Evolutionary conservation across 35 echinoderm and acorn worm genomes (phyloP).

Genomic region (Holothuria glaberrima): DNA sequence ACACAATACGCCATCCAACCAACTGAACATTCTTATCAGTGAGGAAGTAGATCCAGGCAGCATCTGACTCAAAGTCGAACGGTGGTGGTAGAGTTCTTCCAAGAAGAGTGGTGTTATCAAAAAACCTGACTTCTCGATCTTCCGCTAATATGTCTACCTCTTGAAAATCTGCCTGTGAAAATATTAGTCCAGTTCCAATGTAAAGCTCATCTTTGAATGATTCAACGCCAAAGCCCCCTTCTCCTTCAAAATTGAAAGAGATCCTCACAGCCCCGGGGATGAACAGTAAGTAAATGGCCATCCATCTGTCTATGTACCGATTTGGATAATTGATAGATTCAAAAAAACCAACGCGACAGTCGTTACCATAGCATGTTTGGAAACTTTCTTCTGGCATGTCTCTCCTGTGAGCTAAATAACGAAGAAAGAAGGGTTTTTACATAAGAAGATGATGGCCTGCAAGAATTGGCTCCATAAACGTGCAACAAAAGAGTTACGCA

Average conservation of each 20-base stretch:
- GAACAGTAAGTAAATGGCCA: slow-evolving; percentile 62
- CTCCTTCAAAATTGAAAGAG: slow-evolving; percentile 51
- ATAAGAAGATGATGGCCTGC: too few relatives aligned
- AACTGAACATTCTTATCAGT: slow-evolving; percentile 60
- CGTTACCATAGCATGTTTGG: slow-evolving; percentile 65
- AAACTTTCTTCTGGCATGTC: background rate
- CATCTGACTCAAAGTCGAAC: slow-evolving; percentile 20
- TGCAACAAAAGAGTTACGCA: too few relatives aligned
- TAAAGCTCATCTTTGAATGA: slow-evolving; percentile 75
- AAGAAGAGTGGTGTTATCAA: slow-evolving; percentile 31
- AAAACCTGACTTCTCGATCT: slow-evolving; percentile 4
- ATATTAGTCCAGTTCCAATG: slow-evolving; percentile 53
- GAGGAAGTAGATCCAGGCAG: slow-evolving; percentile 66
- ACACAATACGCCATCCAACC: slow-evolving; percentile 38
- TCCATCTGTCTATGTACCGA: slow-evolving; percentile 38
- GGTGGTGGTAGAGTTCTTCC: background rate
- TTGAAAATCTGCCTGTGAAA: background rate
- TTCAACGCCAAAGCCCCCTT: slow-evolving; percentile 62
- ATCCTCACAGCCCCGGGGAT: slow-evolving; percentile 58
- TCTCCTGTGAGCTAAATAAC: background rate
- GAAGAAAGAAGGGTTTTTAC: too few relatives aligned
- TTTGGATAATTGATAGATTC: slow-evolving; percentile 61
- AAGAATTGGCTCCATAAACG: too few relatives aligned
- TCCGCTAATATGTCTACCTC: background rate
- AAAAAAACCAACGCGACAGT: slow-evolving; percentile 41